Evolutionary conservation across 1,140 invertebrate genomes (phyloP).

Genomic region (Caligus rogercresseyi): DNA sequence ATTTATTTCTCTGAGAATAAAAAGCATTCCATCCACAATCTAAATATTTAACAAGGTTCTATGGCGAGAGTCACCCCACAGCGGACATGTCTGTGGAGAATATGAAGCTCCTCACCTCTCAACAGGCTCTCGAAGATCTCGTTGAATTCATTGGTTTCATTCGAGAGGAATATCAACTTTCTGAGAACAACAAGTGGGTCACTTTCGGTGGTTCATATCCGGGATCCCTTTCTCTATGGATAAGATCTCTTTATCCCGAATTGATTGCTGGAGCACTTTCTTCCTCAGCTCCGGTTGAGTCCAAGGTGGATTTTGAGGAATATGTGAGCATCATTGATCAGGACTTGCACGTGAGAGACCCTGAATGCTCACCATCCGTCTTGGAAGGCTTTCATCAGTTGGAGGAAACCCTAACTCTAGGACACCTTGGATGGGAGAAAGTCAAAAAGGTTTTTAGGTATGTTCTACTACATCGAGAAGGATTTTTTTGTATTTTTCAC

Average conservation of each 20-base stretch:
- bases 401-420: slow-evolving; percentile 2
- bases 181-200: slow-evolving; percentile 57
- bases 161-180: slow-evolving; percentile 43
- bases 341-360: slow-evolving; percentile 41
- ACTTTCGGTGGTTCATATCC: slow-evolving; percentile 84
- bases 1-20: neutral
- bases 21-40: neutral
- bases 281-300: slow-evolving; percentile 66
- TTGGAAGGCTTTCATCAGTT: slow-evolving; percentile 27
- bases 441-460: neutral
- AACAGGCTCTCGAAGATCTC: slow-evolving; percentile 71
- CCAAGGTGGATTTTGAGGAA: slow-evolving; percentile 57
- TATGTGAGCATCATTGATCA: slow-evolving; percentile 46
- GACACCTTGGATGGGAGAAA: neutral
- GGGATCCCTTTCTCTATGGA: slow-evolving; percentile 73
- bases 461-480: slow-evolving; percentile 24
- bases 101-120: slow-evolving; percentile 54
- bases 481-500: slow-evolving; percentile 14
- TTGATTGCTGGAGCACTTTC: slow-evolving; percentile 62
- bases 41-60: slow-evolving; percentile 42
- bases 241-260: slow-evolving; percentile 72
- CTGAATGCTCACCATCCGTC: slow-evolving; percentile 34
- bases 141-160: slow-evolving; percentile 55
- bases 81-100: slow-evolving; percentile 42
- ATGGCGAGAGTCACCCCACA: slow-evolving; percentile 78